phyloP scores from a whole-genome alignment of 1,140 invertebrate genomes.

The Musca vetustissima region DNA sequence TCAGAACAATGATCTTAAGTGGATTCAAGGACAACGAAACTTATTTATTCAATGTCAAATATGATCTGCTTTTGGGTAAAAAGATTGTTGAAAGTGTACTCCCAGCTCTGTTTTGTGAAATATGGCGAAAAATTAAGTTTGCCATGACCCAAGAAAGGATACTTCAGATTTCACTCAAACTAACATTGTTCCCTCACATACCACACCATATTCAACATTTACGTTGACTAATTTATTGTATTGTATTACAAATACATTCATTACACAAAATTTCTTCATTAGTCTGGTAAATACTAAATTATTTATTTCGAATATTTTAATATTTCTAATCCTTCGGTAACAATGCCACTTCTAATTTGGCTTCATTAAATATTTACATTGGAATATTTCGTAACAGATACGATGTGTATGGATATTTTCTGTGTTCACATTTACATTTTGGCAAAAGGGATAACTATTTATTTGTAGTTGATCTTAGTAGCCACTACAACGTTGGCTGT shows the following conservation, averaged over 20 bases:
- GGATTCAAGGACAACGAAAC: too few species aligned
- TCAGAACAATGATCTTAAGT: too few species aligned
- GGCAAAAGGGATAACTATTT: not conserved
- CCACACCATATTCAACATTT: too few species aligned
- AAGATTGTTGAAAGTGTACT: too few species aligned
- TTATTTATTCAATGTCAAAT: too few species aligned
- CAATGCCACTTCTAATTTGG: not conserved
- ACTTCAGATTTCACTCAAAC: too few species aligned
- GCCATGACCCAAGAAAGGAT: not conserved
- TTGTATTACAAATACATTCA: not conserved
- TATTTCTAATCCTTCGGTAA: slow-evolving; percentile 6
- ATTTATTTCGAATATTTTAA: slow-evolving; percentile 12
- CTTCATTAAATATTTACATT: slow-evolving; percentile 12
- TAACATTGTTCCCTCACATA: too few species aligned
- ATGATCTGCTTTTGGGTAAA: too few species aligned
- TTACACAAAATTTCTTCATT: not conserved
- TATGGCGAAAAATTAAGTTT: too few species aligned
- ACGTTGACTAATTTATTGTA: too few species aligned
- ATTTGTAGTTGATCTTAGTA: slow-evolving; percentile 3
- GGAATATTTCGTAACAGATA: too few species aligned
- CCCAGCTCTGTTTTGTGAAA: too few species aligned
- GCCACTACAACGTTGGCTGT: not conserved
- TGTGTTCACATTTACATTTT: not conserved
- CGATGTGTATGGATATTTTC: not conserved
- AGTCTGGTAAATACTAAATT: not conserved